Evolutionary conservation across 2,888 invertebrate species (phyloP), one percentile per base, ranked within the genome.

Genomic region (Cerastoderma edule): DNA sequence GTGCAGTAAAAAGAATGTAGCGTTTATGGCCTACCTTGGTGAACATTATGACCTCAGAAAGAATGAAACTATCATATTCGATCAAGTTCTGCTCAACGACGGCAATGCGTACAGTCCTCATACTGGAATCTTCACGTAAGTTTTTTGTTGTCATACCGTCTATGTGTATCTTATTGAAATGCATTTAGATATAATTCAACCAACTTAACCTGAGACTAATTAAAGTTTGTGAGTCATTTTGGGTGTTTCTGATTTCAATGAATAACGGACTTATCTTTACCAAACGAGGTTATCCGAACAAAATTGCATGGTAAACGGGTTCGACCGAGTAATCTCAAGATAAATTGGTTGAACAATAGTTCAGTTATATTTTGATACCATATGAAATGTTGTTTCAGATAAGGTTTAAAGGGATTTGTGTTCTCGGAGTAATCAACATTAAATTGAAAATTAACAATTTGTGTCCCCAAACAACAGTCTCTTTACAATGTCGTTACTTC

Each of bases 1-100:
- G 13, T 63, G 63, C 22, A 16, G 63, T 5, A 24, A 33, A 19
- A 63, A 63, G 28, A 44, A 46, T 6, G 64, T 70, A 13, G 48
- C 70, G 0, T 70, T 70, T 28, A 63, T 63, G 22, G 60, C 64
- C 16, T 70, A 70, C 50, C 63, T 70, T 2, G 53, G 53, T 32
- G 28, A 53, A 8, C 39, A 30, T 44, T 24, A 50, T 1, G n/a
- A 22, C 5, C 8, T 57, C 1, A 48, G 57, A 22, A 33, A 56
- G 5, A 57, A 32, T 1, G 57, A 72, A 48, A 30, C 28, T 33
- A 19, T 72, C 6, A 66, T 56, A n/a, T 72, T 72, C 28, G 66
- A 72, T 46, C 39, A 32, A 32, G 56, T 72, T 44, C 30, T 57
- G 10, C 56, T 72, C 1, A 72, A 72, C 44, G 72, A 72, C 32